A percentile compares a stretch with the other conserved stretches of the same genome.
Conservation (phyloP, 2,113 vertebrate species). For the Leptobrachium leishanense region DNA sequence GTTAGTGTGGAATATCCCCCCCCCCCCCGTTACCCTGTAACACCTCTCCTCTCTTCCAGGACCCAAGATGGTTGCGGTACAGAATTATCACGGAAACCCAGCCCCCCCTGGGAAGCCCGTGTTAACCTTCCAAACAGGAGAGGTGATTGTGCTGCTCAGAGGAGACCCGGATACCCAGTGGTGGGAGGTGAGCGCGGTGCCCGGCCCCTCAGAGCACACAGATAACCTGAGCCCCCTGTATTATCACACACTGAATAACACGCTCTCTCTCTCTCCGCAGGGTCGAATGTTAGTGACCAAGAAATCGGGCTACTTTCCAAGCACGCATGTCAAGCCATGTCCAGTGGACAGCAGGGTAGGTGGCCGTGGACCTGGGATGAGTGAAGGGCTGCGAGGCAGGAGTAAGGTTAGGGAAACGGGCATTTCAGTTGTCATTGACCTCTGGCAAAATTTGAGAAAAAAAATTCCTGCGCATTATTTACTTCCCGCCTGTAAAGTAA, state of each 20-base stretch:
- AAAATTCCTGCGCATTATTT: too few relatives aligned
- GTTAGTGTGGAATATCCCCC: too few relatives aligned
- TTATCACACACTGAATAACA: not conserved
- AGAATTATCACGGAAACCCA: slow-evolving; percentile 89
- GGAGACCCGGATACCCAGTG: slow-evolving; percentile 88
- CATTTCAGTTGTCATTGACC: too few relatives aligned
- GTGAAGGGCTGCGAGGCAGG: not conserved
- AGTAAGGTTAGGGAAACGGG: not conserved
- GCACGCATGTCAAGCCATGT: slow-evolving; percentile 88
- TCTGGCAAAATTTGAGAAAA: too few relatives aligned
- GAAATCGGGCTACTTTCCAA: slow-evolving; percentile 91
- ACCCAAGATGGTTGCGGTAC: slow-evolving; percentile 92
- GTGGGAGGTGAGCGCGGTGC: slow-evolving; percentile 84
- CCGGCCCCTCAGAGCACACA: not conserved
- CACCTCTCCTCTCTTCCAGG: slow-evolving; percentile 62
- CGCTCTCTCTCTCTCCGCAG: slow-evolving; percentile 60
- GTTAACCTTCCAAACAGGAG: slow-evolving; percentile 86
- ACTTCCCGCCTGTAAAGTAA: too few relatives aligned
- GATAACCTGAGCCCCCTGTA: not conserved
- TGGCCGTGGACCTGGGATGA: not conserved
- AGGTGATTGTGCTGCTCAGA: slow-evolving; percentile 89
- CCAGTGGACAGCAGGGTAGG: slow-evolving; percentile 85
- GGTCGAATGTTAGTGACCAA: slow-evolving; percentile 83
- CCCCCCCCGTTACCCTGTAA: too few relatives aligned
- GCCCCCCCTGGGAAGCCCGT: slow-evolving; percentile 78